Evolutionary conservation across 2,113 vertebrate genomes (phyloP).

Genomic region (Perca flavescens): DNA sequence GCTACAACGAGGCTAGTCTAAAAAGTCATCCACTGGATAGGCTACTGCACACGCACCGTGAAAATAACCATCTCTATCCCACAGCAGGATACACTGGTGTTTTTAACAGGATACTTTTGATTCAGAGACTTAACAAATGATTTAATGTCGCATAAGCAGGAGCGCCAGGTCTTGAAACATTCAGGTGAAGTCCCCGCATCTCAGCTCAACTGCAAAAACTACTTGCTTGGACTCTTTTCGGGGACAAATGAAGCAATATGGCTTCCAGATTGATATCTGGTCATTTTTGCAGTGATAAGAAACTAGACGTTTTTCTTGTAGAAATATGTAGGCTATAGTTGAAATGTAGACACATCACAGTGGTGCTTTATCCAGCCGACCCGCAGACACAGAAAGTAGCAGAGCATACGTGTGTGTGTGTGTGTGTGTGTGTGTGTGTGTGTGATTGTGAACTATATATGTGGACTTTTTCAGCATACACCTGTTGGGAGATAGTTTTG

Average conservation of each 20-base stretch:
- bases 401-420: not conserved
- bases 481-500: slow-evolving; percentile 22
- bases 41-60: slow-evolving; percentile 30
- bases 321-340: not conserved
- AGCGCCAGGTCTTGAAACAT: not conserved
- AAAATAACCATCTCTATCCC: slow-evolving; percentile 17
- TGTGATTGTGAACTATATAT: not conserved
- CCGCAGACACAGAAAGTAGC: not conserved
- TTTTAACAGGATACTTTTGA: slow-evolving; percentile 27
- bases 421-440: no score
- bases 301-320: not conserved
- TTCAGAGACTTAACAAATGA: slow-evolving; percentile 27
- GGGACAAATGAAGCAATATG: not conserved
- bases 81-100: slow-evolving; percentile 10
- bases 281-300: not conserved
- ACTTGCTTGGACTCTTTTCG: not conserved
- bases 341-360: slow-evolving; percentile 6
- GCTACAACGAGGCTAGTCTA: slow-evolving; percentile 13
- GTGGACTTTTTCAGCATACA: slow-evolving; percentile 26
- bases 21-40: slow-evolving; percentile 46
- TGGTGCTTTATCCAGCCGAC: not conserved
- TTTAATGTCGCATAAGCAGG: not conserved
- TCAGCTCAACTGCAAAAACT: slow-evolving; percentile 17
- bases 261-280: not conserved
- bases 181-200: not conserved